Evolutionary conservation across 2,888 invertebrate genomes (phyloP), one percentile per base, ranked within the genome.

Genomic region (Drosophila phalerata): DNA sequence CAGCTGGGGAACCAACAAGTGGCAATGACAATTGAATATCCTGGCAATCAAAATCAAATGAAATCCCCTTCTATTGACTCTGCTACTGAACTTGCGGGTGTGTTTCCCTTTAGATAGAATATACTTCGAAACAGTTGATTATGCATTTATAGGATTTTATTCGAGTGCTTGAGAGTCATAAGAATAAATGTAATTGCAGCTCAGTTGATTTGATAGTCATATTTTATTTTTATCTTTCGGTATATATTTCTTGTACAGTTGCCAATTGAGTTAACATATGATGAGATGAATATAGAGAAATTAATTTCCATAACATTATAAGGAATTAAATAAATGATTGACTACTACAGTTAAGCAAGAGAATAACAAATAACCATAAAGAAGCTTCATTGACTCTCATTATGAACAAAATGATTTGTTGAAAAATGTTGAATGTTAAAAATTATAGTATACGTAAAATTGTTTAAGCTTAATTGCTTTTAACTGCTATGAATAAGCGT

Each of bases 21-120:
- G 90, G 82, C 88, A 88, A 70, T 78, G 70, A 67, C 86, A 88
- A 85, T 90, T 89, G 88, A 85, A 90, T 89, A 81, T 85, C 62
- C 43, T 60, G 73, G 85, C 90, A 83, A 91, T 91, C 86, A 89
- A 89, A 90, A 79, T 84, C 84, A 79, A 75, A 89, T 85, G 61
- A 84, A 85, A 82, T 79, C 77, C 62, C 60, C 52, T 67, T 58
- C 17, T 49, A 81, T 69, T 58, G 68, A 57, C 49, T 63, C 43
- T 30, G 22, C 13, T 32, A 28, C 9, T 42, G 8, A 15, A 25
- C 32, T 58, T 48, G 47, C 43, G 32, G 38, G 42, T 42, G 11
- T 15, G 10, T 15, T 53, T 8, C 5, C 25, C 11, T 28, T 4
- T 30, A 45, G 9, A 17, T 30, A 28, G 13, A 52, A 61, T 60